Base-by-base conservation (phyloP, 37 sponge, comb jelly and placozoan species). In the Cliona cf. orientalis region DNA sequence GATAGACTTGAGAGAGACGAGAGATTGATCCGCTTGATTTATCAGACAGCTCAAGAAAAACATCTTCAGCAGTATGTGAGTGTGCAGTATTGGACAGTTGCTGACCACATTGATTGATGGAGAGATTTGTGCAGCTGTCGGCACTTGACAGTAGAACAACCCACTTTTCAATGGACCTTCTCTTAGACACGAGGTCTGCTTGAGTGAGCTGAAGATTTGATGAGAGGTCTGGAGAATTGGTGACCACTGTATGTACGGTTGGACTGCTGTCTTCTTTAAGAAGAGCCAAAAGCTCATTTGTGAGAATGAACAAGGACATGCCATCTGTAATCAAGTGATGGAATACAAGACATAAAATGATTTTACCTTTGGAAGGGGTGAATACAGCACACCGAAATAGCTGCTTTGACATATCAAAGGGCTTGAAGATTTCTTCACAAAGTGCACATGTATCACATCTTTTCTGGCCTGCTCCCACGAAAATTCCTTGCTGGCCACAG, bases 301-400 rank as follows among this genome's bases (percentile, higher is more conserved):
- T 1, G 14, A 63, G 46, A 0, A 53, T 72, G 44, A 38, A 25
- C 1, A 82, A 29, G 37, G 83, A 57, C 32, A 42, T 33, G 28
- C 83, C 83, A 43, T 82, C 83, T 12, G 49, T 53, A 46, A 42
- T 49, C 32, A 82, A 73, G 37, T 82, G 83, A 39, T 82, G 83
- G 45, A 82, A 73, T 9, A 5, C 35, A 14, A 72, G 26, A 12
- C 28, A 22, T 23, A 72, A 34, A 53, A 43, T 3, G 34, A 72
- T 33, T 7, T 72, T 46, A 7, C 36, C 1, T 4, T 33, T 33
- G 26, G 56, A 41, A 32, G 17, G 23, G 5, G 12, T 29, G 32
- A 72, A 34, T 53, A 46, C 1, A 28, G 46, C 19, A 35, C 46
- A 72, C 2, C 57, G 73, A 12, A 49, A 72, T 5, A 28, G 73